These are phyloP conservation scores for Drosophila funebris DNA, from an alignment of 1,140 invertebrate species.

Conservation along the genomic window DNA sequence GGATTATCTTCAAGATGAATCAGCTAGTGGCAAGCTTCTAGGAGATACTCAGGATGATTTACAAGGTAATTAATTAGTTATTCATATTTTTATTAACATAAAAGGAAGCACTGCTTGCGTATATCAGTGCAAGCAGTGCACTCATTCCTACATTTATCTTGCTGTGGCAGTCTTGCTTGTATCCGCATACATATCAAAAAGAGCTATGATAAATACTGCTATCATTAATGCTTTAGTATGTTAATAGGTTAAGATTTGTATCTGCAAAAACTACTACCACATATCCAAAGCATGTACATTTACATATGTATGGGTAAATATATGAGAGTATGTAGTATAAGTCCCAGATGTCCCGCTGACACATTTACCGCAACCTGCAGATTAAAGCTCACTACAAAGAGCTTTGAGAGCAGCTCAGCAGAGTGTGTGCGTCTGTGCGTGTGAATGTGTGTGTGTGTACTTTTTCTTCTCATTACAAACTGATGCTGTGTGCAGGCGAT, in stretches of 20 bases:
- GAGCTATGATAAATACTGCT: neutral
- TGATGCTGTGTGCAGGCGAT: constrained; percentile 33
- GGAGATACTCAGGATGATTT: constrained; percentile 67
- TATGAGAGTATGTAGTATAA: constrained; percentile 1
- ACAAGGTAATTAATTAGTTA: constrained; percentile 39
- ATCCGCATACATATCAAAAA: neutral
- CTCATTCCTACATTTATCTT: too few species aligned
- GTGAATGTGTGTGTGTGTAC: constrained; percentile 10
- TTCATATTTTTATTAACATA: neutral
- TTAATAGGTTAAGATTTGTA: constrained; percentile 12
- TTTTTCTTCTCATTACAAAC: constrained; percentile 46
- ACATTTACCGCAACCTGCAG: constrained; percentile 57
- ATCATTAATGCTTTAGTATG: neutral
- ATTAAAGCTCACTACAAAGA: constrained; percentile 57
- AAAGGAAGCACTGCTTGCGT: neutral
- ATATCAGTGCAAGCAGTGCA: neutral
- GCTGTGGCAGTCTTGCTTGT: neutral
- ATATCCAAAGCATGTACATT: neutral
- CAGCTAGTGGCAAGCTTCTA: constrained; percentile 72
- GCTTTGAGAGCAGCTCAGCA: constrained; percentile 51
- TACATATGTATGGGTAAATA: neutral
- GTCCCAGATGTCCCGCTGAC: constrained; percentile 64
- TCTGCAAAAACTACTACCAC: neutral
- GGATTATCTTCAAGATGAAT: constrained; percentile 75
- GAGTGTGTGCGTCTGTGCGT: neutral